A percentile compares a stretch with the other conserved stretches of the same genome.
Evolutionary conservation across 2,113 vertebrate species (phyloP).

Genomic region (Orycteropus afer): DNA sequence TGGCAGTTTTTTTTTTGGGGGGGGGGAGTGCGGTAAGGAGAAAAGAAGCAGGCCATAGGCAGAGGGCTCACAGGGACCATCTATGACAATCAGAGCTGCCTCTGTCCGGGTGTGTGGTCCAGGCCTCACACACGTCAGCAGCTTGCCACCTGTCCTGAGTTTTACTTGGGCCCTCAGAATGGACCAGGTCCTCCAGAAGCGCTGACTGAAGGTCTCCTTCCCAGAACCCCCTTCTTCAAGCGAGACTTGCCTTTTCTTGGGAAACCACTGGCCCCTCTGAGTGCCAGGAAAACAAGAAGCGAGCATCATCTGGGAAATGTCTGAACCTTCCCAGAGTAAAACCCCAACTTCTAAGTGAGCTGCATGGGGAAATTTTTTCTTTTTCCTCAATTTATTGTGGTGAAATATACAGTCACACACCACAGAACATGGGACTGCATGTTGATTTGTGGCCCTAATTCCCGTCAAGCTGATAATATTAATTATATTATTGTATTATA

Average conservation of each 20-base stretch:
- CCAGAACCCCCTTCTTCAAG: neutral
- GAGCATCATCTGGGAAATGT: neutral
- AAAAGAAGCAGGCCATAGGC: neutral
- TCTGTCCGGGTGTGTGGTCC: too few species aligned
- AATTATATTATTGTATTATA: too few species aligned
- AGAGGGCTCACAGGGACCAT: neutral
- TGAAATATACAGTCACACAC: too few species aligned
- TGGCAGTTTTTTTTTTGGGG: too few species aligned
- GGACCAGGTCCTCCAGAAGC: neutral
- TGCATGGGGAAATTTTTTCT: neutral
- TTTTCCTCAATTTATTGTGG: neutral
- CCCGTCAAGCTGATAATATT: too few species aligned
- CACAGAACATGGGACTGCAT: too few species aligned
- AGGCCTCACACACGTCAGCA: neutral
- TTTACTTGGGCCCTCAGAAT: neutral
- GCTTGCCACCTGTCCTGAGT: neutral
- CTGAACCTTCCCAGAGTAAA: neutral
- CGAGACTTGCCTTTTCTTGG: neutral
- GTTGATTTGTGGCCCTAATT: too few species aligned
- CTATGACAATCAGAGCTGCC: too few species aligned
- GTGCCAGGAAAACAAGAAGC: constrained; percentile 44
- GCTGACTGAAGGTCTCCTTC: too few species aligned
- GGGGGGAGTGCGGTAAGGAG: too few species aligned
- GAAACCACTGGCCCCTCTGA: neutral
- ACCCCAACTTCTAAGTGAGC: neutral